Percentiles rank a stretch among this genome's conserved stretches.
Conservation (phyloP, 2,113 vertebrate species). For the Scortum barcoo region DNA sequence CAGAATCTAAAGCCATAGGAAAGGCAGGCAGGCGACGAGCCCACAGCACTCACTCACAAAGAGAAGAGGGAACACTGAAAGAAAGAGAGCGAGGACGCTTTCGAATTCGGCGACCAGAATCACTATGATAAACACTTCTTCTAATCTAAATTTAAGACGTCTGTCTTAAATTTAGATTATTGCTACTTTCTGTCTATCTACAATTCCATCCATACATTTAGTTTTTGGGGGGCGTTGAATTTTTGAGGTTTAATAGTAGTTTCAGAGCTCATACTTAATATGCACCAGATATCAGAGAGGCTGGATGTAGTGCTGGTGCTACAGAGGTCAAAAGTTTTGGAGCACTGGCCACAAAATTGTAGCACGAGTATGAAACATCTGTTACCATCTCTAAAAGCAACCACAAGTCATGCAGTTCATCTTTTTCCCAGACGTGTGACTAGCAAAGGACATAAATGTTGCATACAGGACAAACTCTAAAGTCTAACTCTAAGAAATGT, state of each 20-base stretch:
- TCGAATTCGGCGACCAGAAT: not conserved
- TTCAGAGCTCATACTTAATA: not conserved
- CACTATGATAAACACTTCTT: too few relatives aligned
- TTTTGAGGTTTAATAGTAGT: not conserved
- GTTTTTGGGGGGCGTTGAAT: not conserved
- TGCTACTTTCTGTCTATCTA: not conserved
- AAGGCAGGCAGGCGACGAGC: conserved; percentile 3
- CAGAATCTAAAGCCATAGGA: conserved; percentile 34
- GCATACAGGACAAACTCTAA: too few relatives aligned
- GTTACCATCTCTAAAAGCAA: too few relatives aligned
- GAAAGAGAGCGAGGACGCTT: not conserved
- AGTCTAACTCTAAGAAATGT: too few relatives aligned
- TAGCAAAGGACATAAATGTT: too few relatives aligned
- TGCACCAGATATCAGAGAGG: not conserved
- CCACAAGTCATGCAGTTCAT: too few relatives aligned
- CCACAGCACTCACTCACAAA: not conserved
- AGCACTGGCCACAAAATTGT: too few relatives aligned
- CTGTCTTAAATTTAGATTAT: not conserved
- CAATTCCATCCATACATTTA: not conserved
- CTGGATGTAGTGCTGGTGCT: too few relatives aligned
- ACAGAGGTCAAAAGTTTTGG: too few relatives aligned
- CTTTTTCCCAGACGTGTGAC: too few relatives aligned
- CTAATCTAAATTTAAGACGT: too few relatives aligned
- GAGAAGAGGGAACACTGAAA: not conserved
- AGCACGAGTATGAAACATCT: too few relatives aligned